A percentile compares a stretch with the other conserved stretches of the same genome.
phyloP scores from a whole-genome alignment of 2,888 invertebrate genomes.

The Diadegma fenestrale region DNA sequence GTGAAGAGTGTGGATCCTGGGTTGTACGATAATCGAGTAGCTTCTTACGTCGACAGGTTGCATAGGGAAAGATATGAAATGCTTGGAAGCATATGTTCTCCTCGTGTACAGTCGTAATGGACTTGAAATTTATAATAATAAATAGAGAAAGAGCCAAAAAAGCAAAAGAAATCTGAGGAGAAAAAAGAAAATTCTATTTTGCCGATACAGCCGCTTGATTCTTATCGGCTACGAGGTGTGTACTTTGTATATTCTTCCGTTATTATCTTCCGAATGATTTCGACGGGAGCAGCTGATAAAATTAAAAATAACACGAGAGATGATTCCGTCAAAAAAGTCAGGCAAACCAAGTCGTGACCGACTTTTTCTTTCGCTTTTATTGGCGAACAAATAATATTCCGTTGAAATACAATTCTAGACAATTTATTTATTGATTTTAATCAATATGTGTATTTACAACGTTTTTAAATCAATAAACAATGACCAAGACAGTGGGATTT shows the following conservation, averaged over 20 bases:
- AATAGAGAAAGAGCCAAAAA: constrained; percentile 40
- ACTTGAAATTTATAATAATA: constrained; percentile 14
- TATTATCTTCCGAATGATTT: constrained; percentile 37
- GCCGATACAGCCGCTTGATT: not conserved
- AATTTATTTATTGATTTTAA: constrained; percentile 32
- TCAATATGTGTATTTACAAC: constrained; percentile 56
- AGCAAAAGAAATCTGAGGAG: not conserved
- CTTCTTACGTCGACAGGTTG: constrained; percentile 76
- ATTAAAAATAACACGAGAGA: constrained; percentile 1
- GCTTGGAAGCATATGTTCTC: constrained; percentile 68
- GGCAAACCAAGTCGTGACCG: not conserved
- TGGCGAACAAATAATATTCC: constrained; percentile 2
- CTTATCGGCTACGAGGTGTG: constrained; percentile 2
- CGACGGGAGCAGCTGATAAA: not conserved
- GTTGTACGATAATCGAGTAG: constrained; percentile 73
- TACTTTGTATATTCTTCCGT: constrained; percentile 37
- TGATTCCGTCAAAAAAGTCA: not conserved
- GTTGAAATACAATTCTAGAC: not conserved
- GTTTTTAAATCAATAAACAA: constrained; percentile 58
- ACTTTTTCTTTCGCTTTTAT: constrained; percentile 1
- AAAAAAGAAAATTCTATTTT: not conserved
- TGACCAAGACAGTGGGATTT: not conserved
- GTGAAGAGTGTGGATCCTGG: constrained; percentile 63
- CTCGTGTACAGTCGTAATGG: constrained; percentile 29
- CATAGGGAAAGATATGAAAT: constrained; percentile 72